A percentile compares a stretch with the other conserved stretches of the same genome.
These are phyloP conservation scores for Anguilla megastoma DNA, from an alignment of 2,797 vertebrate species.

Conservation along the genomic window DNA sequence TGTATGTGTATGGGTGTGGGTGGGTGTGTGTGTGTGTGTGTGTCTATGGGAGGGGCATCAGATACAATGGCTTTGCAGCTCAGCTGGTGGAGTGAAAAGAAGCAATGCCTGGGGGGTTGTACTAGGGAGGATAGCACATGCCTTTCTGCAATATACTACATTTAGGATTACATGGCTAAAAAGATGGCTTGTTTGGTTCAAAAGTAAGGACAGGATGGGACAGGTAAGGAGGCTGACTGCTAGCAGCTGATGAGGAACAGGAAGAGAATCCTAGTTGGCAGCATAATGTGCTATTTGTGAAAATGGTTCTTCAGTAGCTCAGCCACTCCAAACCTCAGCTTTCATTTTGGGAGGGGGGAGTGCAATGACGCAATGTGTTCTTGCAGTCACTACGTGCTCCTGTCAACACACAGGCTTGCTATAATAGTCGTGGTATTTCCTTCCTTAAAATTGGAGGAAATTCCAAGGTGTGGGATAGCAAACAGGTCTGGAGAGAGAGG, in stretches of 20 bases:
- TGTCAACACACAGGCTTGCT: background rate
- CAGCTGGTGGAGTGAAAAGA: background rate
- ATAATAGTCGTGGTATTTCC: constrained; percentile 24
- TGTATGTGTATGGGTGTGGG: too few species aligned
- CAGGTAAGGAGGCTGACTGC: background rate
- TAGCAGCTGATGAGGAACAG: background rate
- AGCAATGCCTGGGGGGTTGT: background rate
- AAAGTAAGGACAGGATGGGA: background rate
- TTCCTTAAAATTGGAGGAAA: constrained; percentile 38
- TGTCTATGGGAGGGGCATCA: background rate
- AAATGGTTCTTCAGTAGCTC: background rate
- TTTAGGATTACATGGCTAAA: background rate
- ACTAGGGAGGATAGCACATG: background rate
- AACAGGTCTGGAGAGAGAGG: background rate
- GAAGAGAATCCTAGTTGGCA: background rate
- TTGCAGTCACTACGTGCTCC: background rate
- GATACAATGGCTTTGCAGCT: background rate
- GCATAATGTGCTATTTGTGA: background rate
- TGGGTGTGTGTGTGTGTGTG: too few species aligned
- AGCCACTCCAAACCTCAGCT: background rate
- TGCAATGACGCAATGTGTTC: background rate
- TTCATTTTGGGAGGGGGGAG: background rate
- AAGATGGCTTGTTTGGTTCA: background rate
- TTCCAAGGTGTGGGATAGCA: constrained; percentile 27
- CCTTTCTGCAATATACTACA: background rate